Percentiles rank a stretch among this genome's conserved stretches.
These are phyloP conservation scores for Schizotus pectinicornis DNA, from an alignment of 2,888 invertebrate genomes.

Conservation along the genomic window DNA sequence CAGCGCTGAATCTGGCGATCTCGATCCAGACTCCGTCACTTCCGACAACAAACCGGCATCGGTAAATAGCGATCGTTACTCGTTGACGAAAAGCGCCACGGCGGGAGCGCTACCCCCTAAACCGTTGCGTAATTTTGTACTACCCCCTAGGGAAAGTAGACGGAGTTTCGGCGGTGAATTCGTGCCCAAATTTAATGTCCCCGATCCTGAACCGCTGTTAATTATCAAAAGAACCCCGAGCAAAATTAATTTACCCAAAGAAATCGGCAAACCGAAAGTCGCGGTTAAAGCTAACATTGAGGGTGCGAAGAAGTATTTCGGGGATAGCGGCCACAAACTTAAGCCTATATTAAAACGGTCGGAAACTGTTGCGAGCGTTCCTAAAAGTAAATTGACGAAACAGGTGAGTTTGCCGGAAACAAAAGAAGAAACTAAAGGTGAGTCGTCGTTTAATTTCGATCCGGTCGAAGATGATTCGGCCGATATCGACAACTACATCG, in stretches of 20 bases:
- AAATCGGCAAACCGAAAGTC: conserved; percentile 55
- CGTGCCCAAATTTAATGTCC: conserved; percentile 47
- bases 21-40: conserved; percentile 42
- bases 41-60: conserved; percentile 9
- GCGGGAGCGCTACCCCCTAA: conserved; percentile 35
- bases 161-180: conserved; percentile 54
- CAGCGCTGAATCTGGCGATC: conserved; percentile 53
- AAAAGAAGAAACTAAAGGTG: conserved; percentile 30
- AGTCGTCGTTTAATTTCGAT: conserved; percentile 54
- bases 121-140: conserved; percentile 48
- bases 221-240: conserved; percentile 58
- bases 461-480: conserved; percentile 55
- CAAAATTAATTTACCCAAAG: conserved; percentile 55
- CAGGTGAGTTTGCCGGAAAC: conserved; percentile 50
- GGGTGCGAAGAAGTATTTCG: conserved; percentile 56
- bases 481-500: conserved; percentile 56
- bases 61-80: conserved; percentile 2
- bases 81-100: conserved; percentile 44
- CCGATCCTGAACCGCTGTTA: conserved; percentile 53
- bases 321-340: conserved; percentile 39
- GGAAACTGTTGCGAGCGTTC: conserved; percentile 32
- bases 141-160: conserved; percentile 49
- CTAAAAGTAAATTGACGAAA: conserved; percentile 38
- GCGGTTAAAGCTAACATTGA: conserved; percentile 51
- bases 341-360: conserved; percentile 38